Conservation (phyloP, 2,113 vertebrate genomes). For the Mesitornis unicolor region DNA sequence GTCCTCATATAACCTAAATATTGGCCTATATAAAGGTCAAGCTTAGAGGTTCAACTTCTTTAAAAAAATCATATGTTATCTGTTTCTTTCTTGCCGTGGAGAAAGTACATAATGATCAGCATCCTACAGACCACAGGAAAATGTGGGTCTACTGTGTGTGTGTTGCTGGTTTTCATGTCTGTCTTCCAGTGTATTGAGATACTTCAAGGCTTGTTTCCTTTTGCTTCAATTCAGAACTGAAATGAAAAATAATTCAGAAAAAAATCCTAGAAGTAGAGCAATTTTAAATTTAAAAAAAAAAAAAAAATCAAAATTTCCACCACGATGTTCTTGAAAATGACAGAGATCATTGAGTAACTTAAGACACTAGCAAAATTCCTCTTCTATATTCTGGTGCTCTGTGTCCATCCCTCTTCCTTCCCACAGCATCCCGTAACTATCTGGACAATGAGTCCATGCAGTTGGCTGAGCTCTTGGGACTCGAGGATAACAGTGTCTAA, state of each 20-base stretch:
- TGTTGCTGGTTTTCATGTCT: background rate
- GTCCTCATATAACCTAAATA: background rate
- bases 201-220: background rate
- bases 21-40: background rate
- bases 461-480: background rate
- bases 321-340: background rate
- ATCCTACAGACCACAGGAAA: accelerated
- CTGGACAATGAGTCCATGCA: background rate
- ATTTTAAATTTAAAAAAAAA: background rate
- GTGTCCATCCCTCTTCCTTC: background rate
- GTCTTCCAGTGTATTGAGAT: background rate
- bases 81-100: background rate
- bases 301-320: background rate
- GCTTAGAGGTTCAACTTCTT: background rate
- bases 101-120: background rate
- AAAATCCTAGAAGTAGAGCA: background rate
- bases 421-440: background rate
- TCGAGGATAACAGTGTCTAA: background rate
- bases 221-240: background rate
- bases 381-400: background rate
- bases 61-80: background rate
- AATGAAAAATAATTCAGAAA: background rate
- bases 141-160: background rate
- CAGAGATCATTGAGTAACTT: background rate
- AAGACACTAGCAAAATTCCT: background rate